phyloP scores from a whole-genome alignment of 2,888 invertebrate genomes.

The Aricia artaxerxes region DNA sequence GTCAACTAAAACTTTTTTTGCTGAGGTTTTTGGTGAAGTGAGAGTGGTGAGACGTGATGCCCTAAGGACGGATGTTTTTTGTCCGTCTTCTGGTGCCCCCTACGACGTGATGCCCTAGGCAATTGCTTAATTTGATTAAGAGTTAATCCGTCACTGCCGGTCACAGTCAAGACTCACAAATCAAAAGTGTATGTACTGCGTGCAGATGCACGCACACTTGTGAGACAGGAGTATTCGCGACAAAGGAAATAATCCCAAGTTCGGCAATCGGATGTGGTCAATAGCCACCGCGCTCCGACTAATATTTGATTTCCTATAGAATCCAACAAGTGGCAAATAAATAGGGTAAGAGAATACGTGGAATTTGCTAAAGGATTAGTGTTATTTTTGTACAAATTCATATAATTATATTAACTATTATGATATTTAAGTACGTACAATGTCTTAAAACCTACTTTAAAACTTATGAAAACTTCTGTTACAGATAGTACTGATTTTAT shows the following conservation, averaged over 20 bases:
- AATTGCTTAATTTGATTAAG: too few species aligned
- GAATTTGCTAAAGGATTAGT: not conserved
- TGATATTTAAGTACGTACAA: too few species aligned
- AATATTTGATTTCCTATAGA: slow-evolving; percentile 18
- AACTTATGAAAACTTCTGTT: too few species aligned
- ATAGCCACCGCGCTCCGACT: not conserved
- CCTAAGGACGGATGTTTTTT: too few species aligned
- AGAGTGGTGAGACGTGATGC: too few species aligned
- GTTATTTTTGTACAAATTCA: not conserved
- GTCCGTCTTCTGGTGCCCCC: too few species aligned
- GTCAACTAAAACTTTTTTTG: too few species aligned
- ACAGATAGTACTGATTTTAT: too few species aligned
- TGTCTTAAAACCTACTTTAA: too few species aligned
- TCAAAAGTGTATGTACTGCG: not conserved
- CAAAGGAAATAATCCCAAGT: slow-evolving; percentile 2
- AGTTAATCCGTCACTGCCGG: not conserved
- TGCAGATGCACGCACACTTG: not conserved
- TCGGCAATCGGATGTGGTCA: slow-evolving; percentile 17
- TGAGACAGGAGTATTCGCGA: not conserved
- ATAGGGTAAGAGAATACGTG: too few species aligned
- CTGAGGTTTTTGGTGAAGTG: too few species aligned
- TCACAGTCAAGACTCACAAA: not conserved
- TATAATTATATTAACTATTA: not conserved
- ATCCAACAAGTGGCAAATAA: slow-evolving; percentile 5
- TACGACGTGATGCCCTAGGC: too few species aligned